phyloP scores from a whole-genome alignment of 2,888 invertebrate genomes.

The Synergus japonicus region DNA sequence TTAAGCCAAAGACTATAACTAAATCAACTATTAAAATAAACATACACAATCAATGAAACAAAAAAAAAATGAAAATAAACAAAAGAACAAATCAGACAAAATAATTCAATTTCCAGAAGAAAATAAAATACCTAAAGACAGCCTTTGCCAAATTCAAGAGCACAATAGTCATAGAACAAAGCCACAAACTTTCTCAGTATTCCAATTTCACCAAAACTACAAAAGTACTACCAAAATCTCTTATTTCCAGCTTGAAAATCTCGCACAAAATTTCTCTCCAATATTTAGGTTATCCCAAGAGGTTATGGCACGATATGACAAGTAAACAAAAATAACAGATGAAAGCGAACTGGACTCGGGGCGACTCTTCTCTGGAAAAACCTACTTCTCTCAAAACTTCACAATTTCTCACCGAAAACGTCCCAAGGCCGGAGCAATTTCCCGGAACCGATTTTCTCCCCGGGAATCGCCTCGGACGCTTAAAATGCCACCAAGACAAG shows the following conservation, averaged over 20 bases:
- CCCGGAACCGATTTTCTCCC: not conserved
- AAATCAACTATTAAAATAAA: not conserved
- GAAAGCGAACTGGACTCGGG: not conserved
- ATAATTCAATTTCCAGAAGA: not conserved
- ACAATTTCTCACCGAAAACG: not conserved
- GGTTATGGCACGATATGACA: slow-evolving; percentile 64
- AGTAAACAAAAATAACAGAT: slow-evolving; percentile 37
- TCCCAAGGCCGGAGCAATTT: not conserved
- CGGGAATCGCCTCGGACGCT: not conserved
- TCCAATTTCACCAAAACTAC: not conserved
- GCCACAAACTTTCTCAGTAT: not conserved
- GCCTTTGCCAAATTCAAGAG: not conserved
- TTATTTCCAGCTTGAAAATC: not conserved
- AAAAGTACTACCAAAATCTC: not conserved
- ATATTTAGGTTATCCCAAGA: slow-evolving; percentile 47
- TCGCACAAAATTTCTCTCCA: not conserved
- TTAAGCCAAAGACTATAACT: too few species aligned
- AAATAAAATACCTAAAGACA: not conserved
- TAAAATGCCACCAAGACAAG: not conserved
- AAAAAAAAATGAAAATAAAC: not conserved
- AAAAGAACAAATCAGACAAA: too few species aligned
- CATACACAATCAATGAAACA: not conserved
- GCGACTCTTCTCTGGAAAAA: not conserved
- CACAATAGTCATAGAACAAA: not conserved
- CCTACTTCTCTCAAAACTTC: not conserved